These are phyloP conservation scores for Sander lucioperca DNA, from an alignment of 2,113 vertebrate species.

Conservation along the genomic window DNA sequence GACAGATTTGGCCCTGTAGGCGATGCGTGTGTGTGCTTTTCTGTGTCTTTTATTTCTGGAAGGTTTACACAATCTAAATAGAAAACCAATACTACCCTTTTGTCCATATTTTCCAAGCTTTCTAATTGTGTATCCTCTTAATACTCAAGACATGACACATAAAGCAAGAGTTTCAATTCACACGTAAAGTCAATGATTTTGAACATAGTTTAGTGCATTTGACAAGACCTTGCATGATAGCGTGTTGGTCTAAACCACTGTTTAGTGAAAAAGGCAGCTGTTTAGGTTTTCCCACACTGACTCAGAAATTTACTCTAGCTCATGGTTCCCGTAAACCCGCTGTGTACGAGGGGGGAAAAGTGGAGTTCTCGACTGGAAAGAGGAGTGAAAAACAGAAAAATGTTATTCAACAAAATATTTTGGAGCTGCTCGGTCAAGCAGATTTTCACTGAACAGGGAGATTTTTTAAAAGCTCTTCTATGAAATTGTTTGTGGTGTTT, in stretches of 20 bases:
- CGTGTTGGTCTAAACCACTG: slow-evolving; percentile 44
- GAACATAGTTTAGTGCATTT: background rate
- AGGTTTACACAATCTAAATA: slow-evolving; percentile 10
- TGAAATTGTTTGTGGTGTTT: slow-evolving; percentile 14
- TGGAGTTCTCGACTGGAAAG: slow-evolving; percentile 31
- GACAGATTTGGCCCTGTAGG: background rate
- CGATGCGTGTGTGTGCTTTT: background rate
- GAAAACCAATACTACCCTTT: background rate
- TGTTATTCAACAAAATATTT: slow-evolving; percentile 65
- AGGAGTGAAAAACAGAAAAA: slow-evolving; percentile 26
- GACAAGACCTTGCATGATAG: slow-evolving; percentile 29
- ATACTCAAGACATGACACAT: background rate
- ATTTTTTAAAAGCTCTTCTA: slow-evolving; percentile 7
- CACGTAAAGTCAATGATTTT: background rate
- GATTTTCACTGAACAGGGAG: slow-evolving; percentile 21
- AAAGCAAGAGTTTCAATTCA: background rate
- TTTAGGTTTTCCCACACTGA: slow-evolving; percentile 73
- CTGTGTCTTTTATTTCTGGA: background rate
- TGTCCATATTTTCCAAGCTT: background rate
- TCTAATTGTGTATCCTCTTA: background rate
- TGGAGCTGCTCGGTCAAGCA: background rate
- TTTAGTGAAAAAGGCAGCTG: slow-evolving; percentile 62
- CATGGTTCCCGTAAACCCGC: slow-evolving; percentile 64
- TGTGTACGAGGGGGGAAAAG: slow-evolving; percentile 1
- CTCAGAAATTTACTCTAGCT: slow-evolving; percentile 67